A percentile compares a stretch with the other conserved stretches of the same genome.
phyloP scores from a whole-genome alignment of 2,888 invertebrate genomes.

The Cosmia pyralina region DNA sequence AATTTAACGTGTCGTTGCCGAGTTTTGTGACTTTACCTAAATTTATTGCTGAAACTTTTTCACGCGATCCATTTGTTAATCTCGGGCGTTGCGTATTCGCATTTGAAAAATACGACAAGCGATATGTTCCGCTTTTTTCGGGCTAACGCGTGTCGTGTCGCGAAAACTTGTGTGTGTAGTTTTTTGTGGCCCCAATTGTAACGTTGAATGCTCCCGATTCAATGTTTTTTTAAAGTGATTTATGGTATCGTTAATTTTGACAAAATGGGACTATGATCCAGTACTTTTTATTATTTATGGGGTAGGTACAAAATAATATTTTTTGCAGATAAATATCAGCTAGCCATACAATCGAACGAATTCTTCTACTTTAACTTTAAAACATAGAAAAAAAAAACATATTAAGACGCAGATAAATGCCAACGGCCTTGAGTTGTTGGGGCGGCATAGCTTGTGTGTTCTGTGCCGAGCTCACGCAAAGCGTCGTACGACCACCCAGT shows the following conservation, averaged over 20 bases:
- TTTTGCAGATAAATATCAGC: not conserved
- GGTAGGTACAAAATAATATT: not conserved
- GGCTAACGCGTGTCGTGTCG: slow-evolving; percentile 40
- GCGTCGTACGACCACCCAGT: no score
- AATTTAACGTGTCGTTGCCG: slow-evolving; percentile 85
- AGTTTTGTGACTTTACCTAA: slow-evolving; percentile 82
- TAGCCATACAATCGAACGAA: not conserved
- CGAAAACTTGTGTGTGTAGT: slow-evolving; percentile 49
- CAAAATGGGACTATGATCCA: slow-evolving; percentile 15
- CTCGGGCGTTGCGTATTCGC: slow-evolving; percentile 72
- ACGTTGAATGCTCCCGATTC: slow-evolving; percentile 19
- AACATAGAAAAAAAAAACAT: no score
- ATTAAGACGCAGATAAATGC: no score
- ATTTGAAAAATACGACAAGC: slow-evolving; percentile 73
- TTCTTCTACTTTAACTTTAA: no score
- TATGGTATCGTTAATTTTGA: slow-evolving; percentile 41
- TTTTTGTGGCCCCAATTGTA: slow-evolving; percentile 54
- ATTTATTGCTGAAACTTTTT: slow-evolving; percentile 85
- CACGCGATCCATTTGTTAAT: slow-evolving; percentile 84
- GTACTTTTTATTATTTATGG: slow-evolving; percentile 15
- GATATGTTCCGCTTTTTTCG: slow-evolving; percentile 65
- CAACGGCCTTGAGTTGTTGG: no score
- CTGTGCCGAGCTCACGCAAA: no score
- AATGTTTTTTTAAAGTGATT: slow-evolving; percentile 44
- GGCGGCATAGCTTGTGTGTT: no score